phyloP scores from a whole-genome alignment of 1,140 invertebrate species.

The Cydia amplana region DNA sequence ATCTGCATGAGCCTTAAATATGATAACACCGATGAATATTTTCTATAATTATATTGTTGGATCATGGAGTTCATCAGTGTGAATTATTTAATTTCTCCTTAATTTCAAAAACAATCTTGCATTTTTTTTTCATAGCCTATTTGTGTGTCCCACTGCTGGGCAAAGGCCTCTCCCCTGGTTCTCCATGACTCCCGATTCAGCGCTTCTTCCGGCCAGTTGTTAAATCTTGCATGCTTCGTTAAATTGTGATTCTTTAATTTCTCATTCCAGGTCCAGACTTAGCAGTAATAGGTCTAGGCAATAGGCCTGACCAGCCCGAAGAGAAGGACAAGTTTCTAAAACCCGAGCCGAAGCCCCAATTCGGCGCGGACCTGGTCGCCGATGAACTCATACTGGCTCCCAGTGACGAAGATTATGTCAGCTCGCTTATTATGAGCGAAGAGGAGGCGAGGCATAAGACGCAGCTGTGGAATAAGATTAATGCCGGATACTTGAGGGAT shows the following conservation, averaged over 20 bases:
- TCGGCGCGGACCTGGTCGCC: constrained; percentile 58
- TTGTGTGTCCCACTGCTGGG: no score
- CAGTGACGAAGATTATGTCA: constrained; percentile 94
- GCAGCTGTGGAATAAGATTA: constrained; percentile 90
- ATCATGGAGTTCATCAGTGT: no score
- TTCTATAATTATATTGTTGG: no score
- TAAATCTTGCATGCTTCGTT: no score
- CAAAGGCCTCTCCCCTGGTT: no score
- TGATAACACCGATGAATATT: no score
- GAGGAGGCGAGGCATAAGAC: constrained; percentile 90
- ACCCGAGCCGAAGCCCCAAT: constrained; percentile 56
- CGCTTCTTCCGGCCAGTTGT: no score
- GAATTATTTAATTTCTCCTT: no score
- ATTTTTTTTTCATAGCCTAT: no score
- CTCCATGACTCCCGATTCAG: no score
- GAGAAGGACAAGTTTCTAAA: constrained; percentile 65
- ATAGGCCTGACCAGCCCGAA: constrained; percentile 38
- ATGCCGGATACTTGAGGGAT: constrained; percentile 90
- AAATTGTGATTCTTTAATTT: not conserved
- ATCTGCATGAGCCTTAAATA: no score
- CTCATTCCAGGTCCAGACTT: constrained; percentile 60
- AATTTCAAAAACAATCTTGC: no score
- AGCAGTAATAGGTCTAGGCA: constrained; percentile 62
- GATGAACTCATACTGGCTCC: constrained; percentile 89
- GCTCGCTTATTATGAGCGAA: constrained; percentile 91